phyloP scores from a whole-genome alignment of 2,797 vertebrate genomes.

The Nothura maculosa region DNA sequence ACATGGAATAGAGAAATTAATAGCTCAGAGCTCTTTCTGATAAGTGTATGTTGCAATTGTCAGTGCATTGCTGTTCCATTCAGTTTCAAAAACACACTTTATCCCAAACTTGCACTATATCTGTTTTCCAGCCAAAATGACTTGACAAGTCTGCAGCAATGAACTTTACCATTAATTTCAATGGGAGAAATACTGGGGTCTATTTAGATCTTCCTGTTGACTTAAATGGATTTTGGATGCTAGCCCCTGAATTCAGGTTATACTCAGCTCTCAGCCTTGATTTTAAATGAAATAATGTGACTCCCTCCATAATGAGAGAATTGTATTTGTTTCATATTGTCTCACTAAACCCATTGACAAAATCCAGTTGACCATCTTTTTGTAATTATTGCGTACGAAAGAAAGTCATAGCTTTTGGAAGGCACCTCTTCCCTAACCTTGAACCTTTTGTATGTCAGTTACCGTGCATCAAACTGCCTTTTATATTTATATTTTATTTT shows the following conservation, averaged over 20 bases:
- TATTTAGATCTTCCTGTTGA: not conserved
- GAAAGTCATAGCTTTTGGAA: not conserved
- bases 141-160: not conserved
- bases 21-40: not conserved
- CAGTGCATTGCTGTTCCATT: constrained; percentile 8
- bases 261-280: constrained; percentile 63
- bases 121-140: constrained; percentile 31
- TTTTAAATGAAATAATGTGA: constrained; percentile 54
- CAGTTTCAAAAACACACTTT: constrained; percentile 17
- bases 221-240: not conserved
- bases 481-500: not conserved
- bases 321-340: not conserved
- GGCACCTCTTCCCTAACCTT: not conserved
- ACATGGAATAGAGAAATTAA: not conserved
- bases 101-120: not conserved
- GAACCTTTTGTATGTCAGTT: not conserved
- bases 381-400: not conserved
- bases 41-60: constrained; percentile 11
- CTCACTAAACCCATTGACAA: not conserved
- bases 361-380: not conserved
- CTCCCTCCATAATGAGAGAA: constrained; percentile 46
- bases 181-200: not conserved
- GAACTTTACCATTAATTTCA: not conserved
- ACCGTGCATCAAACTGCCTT: not conserved
- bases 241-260: constrained; percentile 25